Conservation (phyloP, 2,113 vertebrate species). For the Pionites leucogaster region DNA sequence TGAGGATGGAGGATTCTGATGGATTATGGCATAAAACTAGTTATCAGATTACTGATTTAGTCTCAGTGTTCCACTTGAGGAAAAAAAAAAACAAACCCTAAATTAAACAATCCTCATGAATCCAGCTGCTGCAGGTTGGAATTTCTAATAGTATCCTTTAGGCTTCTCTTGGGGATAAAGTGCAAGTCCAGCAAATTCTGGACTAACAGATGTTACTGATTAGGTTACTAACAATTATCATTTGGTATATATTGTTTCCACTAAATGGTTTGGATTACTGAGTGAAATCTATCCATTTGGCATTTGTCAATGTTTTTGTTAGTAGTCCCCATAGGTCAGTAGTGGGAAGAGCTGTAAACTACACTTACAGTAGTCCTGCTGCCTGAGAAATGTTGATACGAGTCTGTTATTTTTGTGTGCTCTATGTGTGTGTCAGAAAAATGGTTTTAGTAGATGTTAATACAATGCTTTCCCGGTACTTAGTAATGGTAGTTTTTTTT, state of each 20-base stretch:
- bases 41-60: background rate
- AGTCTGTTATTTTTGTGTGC: background rate
- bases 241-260: background rate
- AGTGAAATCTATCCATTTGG: background rate
- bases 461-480: background rate
- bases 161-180: background rate
- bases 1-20: background rate
- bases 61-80: background rate
- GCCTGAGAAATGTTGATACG: background rate
- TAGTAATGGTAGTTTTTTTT: background rate
- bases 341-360: background rate
- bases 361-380: background rate
- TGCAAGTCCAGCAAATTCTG: background rate
- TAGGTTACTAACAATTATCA: background rate
- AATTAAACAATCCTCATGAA: background rate
- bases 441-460: background rate
- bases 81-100: background rate
- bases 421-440: background rate
- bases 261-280: background rate
- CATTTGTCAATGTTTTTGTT: background rate
- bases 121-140: background rate
- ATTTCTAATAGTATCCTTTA: background rate
- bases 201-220: background rate
- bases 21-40: background rate
- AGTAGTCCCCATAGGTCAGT: background rate